Evolutionary conservation across 2,797 vertebrate genomes (phyloP), one percentile per base, ranked within the genome.

Genomic region (Sebastes iracundus): DNA sequence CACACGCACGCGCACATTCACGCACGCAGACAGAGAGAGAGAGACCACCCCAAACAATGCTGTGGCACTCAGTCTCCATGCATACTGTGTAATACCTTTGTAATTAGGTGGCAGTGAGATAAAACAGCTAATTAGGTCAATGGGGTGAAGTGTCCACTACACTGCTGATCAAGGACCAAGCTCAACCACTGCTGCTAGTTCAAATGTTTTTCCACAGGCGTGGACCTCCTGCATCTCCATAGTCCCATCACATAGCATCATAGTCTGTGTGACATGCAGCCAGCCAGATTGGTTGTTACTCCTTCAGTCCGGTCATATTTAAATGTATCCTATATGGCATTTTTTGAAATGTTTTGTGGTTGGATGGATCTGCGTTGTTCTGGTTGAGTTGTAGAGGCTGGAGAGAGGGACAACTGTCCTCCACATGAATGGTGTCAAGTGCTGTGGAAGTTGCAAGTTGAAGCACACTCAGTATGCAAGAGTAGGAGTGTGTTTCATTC

Each of bases 101-200:
- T 86, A 85, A 84, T 89, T 87, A 81, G 84, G 70, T 58, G 71
- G 81, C 74, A 74, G 71, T 84, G 68, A 85, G 72, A 78, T 80
- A 77, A 70, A 85, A 74, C 73, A 63, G 30, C 73, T 81, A 82
- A 92, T 92, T 86, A 63, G 74, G 85, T 82, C 85, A 91, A 84
- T 69, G 61, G 81, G 79, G 83, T 91, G 83, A 90, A 88, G 87
- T 82, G 83, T 80, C 80, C 91, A 84, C 85, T 85, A 69, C 72
- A 82, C 38, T 53, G 42, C 38, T 81, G 74, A 85, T 86, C 76
- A 70, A 80, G 75, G 80, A 84, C 12, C 81, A 72, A 72, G 80
- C 75, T 82, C 60, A 49, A 25, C 67, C 73, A 52, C 63, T 65
- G 74, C 62, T 80, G 81, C 28, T 7, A 38, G 74, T 60, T 84